Percentiles rank a stretch among this genome's conserved stretches.
Conservation (phyloP, 2,888 invertebrate species). For the Orgyia antiqua region DNA sequence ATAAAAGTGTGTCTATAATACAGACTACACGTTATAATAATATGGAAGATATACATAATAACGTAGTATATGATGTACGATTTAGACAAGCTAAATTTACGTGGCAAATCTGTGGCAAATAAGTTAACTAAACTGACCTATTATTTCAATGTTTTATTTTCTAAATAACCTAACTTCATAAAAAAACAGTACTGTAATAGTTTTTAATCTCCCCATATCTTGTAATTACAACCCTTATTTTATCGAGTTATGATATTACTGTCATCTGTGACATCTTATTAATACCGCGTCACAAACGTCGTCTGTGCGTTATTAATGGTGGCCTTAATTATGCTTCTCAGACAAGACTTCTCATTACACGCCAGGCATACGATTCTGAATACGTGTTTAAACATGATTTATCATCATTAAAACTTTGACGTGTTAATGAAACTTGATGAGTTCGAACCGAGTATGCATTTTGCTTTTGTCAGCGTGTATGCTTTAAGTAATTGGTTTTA, state of each 20-base stretch:
- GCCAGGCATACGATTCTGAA: slow-evolving; percentile 46
- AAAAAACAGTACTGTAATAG: slow-evolving; percentile 2
- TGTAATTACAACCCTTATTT: slow-evolving; percentile 31
- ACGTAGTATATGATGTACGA: no score
- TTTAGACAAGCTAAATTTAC: no score
- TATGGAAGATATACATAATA: no score
- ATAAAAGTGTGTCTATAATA: no score
- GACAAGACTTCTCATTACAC: slow-evolving; percentile 41
- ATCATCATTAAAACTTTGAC: slow-evolving; percentile 59
- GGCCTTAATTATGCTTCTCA: slow-evolving; percentile 54
- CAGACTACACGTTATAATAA: no score
- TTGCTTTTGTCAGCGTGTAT: slow-evolving; percentile 17
- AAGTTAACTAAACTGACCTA: no score
- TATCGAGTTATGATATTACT: slow-evolving; percentile 45
- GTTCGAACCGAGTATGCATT: slow-evolving; percentile 31
- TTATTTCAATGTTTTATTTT: no score
- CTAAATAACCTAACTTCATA: no score
- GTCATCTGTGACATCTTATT: slow-evolving; percentile 47
- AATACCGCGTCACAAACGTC: slow-evolving; percentile 50
- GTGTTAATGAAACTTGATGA: slow-evolving; percentile 45
- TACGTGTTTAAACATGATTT: slow-evolving; percentile 48
- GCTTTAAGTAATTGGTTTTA: slow-evolving; percentile 16
- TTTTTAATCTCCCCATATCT: slow-evolving; percentile 14
- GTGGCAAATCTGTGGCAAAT: no score
- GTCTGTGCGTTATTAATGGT: slow-evolving; percentile 58